Evolutionary conservation across 2,113 vertebrate species (phyloP), one percentile per base, ranked within the genome.

Genomic region (Nansenia antarctica): DNA sequence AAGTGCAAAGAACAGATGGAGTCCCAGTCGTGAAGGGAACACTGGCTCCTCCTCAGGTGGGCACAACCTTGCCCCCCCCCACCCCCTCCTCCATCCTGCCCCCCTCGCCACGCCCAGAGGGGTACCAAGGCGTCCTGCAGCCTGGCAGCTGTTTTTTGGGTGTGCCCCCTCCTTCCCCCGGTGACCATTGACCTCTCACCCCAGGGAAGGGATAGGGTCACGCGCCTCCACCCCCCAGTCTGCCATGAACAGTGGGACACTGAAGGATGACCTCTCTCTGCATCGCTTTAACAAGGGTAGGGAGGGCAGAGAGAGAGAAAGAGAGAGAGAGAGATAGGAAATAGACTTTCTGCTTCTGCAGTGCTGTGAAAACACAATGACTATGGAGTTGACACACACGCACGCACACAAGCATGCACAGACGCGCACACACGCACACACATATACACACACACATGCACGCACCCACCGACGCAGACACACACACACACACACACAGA

Each of bases 121-220:
- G 77, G 14, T 78, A 81, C 77, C 79, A 31, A 45, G 80, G 77
- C 76, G 62, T 84, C 87, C 89, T 76, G 85, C 84, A 70, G 91
- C 66, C 81, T 61, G 73, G 82, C 92, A 91, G 90, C 87, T 92
- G 91, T 89, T 89, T 87, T 70, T 80, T 68, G 24, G 54, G 70
- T 55, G 54, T 18, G 62, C 49, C 76, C 66, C 72, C 57, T 69
- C 65, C 67, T 74, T 83, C 73, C 78, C 85, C 81, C 34, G 59
- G 74, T 70, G 63, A 77, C 37, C 69, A 69, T 14, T 82, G 73
- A 80, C 64, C 82, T 73, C 76, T 29, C 75, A 75, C 69, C 75
- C 61, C 64, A 66, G 67, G 64, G 58, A 78, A 73, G 71, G 61
- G 63, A 7, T 52, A 67, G 61, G 47, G 74, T 72, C 72, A 73